phyloP scores from a whole-genome alignment of 2,888 invertebrate genomes.

The Tipula helvola region DNA sequence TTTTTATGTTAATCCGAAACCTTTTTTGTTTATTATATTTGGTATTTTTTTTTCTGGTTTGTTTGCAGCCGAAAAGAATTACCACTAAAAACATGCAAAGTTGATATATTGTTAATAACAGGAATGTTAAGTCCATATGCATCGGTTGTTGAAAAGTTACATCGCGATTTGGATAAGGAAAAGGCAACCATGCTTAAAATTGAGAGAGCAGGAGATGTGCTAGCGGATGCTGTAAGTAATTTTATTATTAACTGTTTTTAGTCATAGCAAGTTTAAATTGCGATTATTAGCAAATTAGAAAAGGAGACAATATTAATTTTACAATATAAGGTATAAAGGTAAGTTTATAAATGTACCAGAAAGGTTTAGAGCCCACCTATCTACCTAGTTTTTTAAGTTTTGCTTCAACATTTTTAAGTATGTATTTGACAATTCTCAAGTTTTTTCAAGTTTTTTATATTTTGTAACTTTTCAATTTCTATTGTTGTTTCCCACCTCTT shows the following conservation, averaged over 20 bases:
- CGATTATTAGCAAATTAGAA: too few relatives aligned
- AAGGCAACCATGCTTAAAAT: slow-evolving; percentile 74
- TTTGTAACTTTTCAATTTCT: too few relatives aligned
- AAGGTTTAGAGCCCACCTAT: too few relatives aligned
- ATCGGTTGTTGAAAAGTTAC: slow-evolving; percentile 65
- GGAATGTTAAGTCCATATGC: slow-evolving; percentile 68
- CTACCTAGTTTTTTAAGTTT: too few relatives aligned
- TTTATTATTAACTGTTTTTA: neutral
- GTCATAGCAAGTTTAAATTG: too few relatives aligned
- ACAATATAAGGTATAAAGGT: too few relatives aligned
- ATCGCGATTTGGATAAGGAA: slow-evolving; percentile 65
- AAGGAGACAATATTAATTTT: too few relatives aligned
- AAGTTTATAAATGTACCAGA: too few relatives aligned
- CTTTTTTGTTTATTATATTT: neutral
- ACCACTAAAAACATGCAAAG: slow-evolving; percentile 55
- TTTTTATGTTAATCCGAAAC: neutral
- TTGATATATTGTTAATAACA: slow-evolving; percentile 69
- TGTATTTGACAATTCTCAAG: too few relatives aligned
- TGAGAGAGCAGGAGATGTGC: slow-evolving; percentile 75
- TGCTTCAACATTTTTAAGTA: too few relatives aligned
- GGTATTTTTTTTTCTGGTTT: neutral
- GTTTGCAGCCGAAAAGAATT: slow-evolving; percentile 55
- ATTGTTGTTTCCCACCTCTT: too few relatives aligned
- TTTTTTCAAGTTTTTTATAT: too few relatives aligned
- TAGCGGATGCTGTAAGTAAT: slow-evolving; percentile 63